A percentile compares a stretch with the other conserved stretches of the same genome.
phyloP scores from a whole-genome alignment of 2,113 vertebrate species.

The Chaetodon auriga region DNA sequence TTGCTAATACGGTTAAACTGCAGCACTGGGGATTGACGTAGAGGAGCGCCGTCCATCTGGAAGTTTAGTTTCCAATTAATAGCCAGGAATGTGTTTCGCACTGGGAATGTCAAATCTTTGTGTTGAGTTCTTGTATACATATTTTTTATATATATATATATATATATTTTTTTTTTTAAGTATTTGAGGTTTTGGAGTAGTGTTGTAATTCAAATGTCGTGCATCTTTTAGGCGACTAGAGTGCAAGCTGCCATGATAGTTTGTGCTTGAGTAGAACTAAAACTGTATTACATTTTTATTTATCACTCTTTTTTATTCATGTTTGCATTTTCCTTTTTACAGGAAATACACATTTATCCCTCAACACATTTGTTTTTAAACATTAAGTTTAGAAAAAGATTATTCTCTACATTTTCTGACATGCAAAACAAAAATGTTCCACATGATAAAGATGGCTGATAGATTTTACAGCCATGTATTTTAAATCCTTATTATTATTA shows the following conservation, averaged over 20 bases:
- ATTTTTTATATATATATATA: too few relatives aligned
- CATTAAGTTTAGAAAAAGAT: too few relatives aligned
- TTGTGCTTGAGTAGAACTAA: too few relatives aligned
- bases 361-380: background rate
- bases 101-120: background rate
- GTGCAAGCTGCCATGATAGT: too few relatives aligned
- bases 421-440: background rate
- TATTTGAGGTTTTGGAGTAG: too few relatives aligned
- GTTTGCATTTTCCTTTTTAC: background rate
- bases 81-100: background rate
- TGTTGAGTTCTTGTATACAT: too few relatives aligned
- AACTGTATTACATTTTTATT: too few relatives aligned
- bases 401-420: too few relatives aligned
- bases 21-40: constrained; percentile 4
- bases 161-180: too few relatives aligned
- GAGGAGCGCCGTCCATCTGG: constrained; percentile 20
- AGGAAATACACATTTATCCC: background rate
- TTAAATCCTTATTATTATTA: too few relatives aligned
- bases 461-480: background rate
- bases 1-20: constrained; percentile 48
- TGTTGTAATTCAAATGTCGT: too few relatives aligned
- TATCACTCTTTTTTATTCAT: background rate
- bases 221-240: too few relatives aligned
- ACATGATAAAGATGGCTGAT: background rate
- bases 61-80: constrained; percentile 10